Base-by-base conservation (phyloP, 2,113 vertebrate genomes). In the Syngnathoides biaculeatus region DNA sequence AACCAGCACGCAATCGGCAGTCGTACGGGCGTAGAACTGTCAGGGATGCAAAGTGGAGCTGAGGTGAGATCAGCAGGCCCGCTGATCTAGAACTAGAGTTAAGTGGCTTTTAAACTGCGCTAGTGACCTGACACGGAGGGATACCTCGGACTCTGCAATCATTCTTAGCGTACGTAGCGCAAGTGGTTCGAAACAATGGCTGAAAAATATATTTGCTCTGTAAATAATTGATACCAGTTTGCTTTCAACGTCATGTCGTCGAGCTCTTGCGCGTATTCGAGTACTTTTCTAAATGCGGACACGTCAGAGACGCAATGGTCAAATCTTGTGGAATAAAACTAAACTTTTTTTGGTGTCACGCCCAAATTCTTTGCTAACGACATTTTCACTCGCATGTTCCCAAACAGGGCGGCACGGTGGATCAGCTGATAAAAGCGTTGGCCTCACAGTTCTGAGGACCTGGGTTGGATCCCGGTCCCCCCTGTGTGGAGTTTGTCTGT, bases 1-100 rank as follows among this genome's bases (percentile, higher is more conserved):
- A 89, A 89, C 87, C 79, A 89, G 68, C 47, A 73, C 58, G 68
- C 48, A 68, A 75, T 78, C 68, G 63, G 65, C 22, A 0, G 68
- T 77, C 71, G 75, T 64, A 80, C 77, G 66, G 55, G 68, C 68
- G 82, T 69, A 64, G 68, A 73, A 43, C 70, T 72, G 26, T 65
- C 72, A 67, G 67, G 69, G 75, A 79, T 47, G 57, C 39, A 73
- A 39, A 66, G 58, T 53, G 24, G 30, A 76, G 27, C 40, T 45
- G 67, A 73, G 65, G 26, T 38, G 26, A 63, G 58, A 73, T 75
- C 52, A 74, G 39, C 35, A 60, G 8, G 40, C 68, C 62, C 55
- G 20, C 74, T 65, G 35, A 71, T 64, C 35, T 65, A 70, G 59
- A 42, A 55, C 53, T 14, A 48, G 26, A 48, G 26, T 67, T 35